Conservation (phyloP, 2,888 invertebrate species). For the Choreutis nemorana region DNA sequence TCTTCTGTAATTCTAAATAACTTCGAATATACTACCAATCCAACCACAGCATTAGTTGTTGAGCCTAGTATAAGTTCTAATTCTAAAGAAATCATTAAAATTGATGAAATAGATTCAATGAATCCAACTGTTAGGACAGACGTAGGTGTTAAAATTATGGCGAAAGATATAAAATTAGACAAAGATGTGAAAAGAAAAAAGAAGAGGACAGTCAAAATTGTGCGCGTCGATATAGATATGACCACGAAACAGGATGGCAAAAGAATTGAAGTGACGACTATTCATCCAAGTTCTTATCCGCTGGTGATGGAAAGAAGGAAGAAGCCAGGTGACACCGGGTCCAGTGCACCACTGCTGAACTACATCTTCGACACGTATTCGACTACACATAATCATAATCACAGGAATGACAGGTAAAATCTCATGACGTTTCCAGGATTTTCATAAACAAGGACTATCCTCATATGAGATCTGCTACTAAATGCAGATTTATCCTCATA, state of each 20-base stretch:
- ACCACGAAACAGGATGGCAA: constrained; percentile 16
- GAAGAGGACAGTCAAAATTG: constrained; percentile 34
- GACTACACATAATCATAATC: constrained; percentile 50
- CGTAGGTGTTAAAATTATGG: constrained; percentile 26
- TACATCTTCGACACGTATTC: constrained; percentile 58
- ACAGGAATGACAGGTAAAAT: constrained; percentile 50
- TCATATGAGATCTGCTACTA: no score
- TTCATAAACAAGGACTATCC: no score
- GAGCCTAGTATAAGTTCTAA: constrained; percentile 18
- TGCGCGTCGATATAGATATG: constrained; percentile 20
- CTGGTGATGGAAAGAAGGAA: constrained; percentile 29
- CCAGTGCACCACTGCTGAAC: constrained; percentile 50
- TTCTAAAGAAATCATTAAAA: constrained; percentile 21
- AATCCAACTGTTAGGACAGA: constrained; percentile 14
- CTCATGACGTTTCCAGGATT: no score
- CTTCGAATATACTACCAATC: constrained; percentile 30
- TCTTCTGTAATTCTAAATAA: constrained; percentile 24
- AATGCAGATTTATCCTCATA: no score
- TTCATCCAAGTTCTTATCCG: constrained; percentile 23
- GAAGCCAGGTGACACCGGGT: constrained; percentile 48
- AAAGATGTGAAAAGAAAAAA: constrained; percentile 28
- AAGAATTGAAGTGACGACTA: constrained; percentile 19
- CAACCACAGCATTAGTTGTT: constrained; percentile 14
- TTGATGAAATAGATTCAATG: constrained; percentile 11
- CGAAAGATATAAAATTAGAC: constrained; percentile 15